These are phyloP conservation scores for Timandra comae DNA, from an alignment of 2,888 invertebrate species.

Conservation along the genomic window DNA sequence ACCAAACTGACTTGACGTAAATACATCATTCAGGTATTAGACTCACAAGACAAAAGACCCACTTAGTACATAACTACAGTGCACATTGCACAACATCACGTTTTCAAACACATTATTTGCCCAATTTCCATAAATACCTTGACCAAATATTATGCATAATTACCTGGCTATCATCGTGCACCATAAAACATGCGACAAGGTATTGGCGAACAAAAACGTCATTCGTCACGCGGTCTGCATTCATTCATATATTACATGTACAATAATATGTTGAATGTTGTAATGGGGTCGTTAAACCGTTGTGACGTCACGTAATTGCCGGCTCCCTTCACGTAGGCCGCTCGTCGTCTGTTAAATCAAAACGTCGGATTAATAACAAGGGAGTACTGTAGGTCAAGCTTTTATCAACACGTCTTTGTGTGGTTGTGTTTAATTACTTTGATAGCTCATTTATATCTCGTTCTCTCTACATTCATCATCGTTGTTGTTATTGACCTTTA, in stretches of 20 bases:
- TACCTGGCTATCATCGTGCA: no score
- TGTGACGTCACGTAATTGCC: slow-evolving; percentile 75
- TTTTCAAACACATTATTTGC: no score
- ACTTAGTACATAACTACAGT: no score
- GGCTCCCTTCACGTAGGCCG: slow-evolving; percentile 58
- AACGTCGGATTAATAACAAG: slow-evolving; percentile 73
- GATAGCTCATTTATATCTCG: background rate
- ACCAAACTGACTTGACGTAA: no score
- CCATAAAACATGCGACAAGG: slow-evolving; percentile 36
- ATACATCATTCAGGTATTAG: no score
- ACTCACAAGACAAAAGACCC: no score
- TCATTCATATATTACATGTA: slow-evolving; percentile 68
- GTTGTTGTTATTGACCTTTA: no score
- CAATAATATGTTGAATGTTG: slow-evolving; percentile 70
- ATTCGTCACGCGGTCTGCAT: slow-evolving; percentile 68
- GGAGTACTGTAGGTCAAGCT: slow-evolving; percentile 74
- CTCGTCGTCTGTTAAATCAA: slow-evolving; percentile 65
- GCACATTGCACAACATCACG: no score
- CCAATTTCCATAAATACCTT: no score
- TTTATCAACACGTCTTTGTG: slow-evolving; percentile 45
- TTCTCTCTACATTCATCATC: no score
- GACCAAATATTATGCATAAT: no score
- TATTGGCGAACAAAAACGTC: slow-evolving; percentile 59
- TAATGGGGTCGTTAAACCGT: slow-evolving; percentile 75
- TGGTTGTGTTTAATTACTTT: slow-evolving; percentile 23